Conservation (phyloP, 2,797 vertebrate species). For the Danio tinwini region DNA sequence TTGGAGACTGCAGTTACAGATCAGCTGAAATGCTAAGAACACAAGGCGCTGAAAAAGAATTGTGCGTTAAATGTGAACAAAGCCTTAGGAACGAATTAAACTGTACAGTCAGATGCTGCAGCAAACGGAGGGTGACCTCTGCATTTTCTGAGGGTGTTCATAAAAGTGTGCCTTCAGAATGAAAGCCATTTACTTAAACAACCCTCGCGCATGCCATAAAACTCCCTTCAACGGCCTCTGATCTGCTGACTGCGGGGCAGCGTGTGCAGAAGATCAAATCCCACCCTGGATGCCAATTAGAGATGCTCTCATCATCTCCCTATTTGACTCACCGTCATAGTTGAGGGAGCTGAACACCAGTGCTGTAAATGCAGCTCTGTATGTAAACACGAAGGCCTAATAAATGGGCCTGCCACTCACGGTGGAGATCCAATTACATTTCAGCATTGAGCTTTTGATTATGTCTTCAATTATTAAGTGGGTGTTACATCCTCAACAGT, state of each 20-base stretch:
- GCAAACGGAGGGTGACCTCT: conserved; percentile 18
- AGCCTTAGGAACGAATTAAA: background rate
- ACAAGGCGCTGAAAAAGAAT: background rate
- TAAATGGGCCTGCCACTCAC: conserved; percentile 27
- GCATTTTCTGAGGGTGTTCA: conserved; percentile 35
- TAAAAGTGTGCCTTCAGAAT: conserved; percentile 63
- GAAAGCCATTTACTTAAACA: conserved; percentile 66
- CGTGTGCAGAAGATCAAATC: conserved; percentile 75
- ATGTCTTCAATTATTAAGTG: conserved; percentile 28
- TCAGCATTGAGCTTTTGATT: conserved; percentile 12
- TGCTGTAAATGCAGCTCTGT: conserved; percentile 26
- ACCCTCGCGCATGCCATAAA: conserved; percentile 62
- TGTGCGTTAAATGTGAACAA: background rate
- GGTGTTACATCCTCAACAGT: conserved; percentile 28
- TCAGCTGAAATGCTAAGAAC: conserved; percentile 15
- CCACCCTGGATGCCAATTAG: conserved; percentile 76
- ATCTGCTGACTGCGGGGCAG: conserved; percentile 75
- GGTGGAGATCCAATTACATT: conserved; percentile 23
- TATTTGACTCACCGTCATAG: conserved; percentile 36
- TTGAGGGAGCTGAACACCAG: background rate
- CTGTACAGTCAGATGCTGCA: background rate
- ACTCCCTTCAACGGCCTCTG: conserved; percentile 70
- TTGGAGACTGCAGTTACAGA: background rate
- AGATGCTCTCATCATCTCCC: conserved; percentile 33
- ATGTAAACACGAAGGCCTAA: background rate